Evolutionary conservation across 2,888 invertebrate genomes (phyloP), one percentile per base, ranked within the genome.

Genomic region (Hemicrepidius hirtus): DNA sequence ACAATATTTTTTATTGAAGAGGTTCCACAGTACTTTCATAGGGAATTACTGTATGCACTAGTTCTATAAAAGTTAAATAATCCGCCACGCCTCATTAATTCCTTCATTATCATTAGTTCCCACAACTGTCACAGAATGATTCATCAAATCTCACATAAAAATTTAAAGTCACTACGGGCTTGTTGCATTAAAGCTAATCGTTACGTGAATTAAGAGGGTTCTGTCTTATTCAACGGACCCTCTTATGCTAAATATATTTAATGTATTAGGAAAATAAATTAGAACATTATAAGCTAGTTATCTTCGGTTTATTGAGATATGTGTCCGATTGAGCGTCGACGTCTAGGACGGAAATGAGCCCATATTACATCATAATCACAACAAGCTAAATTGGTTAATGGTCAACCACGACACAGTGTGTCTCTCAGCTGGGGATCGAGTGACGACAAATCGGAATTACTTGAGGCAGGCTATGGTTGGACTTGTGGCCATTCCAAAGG

Each of bases 391-490:
- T 62, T 60, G 37, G 59, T 68, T 68, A 68, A 68, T 62, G 49
- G 46, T 49, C 50, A 60, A 46, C 57, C 57, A 57, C 41, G 53
- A 32, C 55, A 65, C 35, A 32, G 35, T 49, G 28, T 46, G 21
- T 68, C 40, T 60, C 62, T 62, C 60, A 40, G 49, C 60, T 37
- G 69, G 41, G 62, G 40, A 21, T 21, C 20, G 10, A 44, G 60
- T 41, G 60, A 72, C 67, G 70, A 74, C 66, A 70, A 74, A 67
- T 60, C 49, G 60, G 62, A 55, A 57, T 70, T 64, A 60, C 69
- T 73, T 75, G 73, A 73, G 75, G 75, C 64, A 75, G 75, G 75
- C 66, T 50, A 69, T 73, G 73, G 75, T 68, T 73, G 73, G 69
- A 75, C 75, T 75, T 73, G 24, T 66, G 68, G 75, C 53, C 73